These are phyloP conservation scores for Diachasma alloeum DNA, from an alignment of 1,140 invertebrate genomes.

Conservation along the genomic window DNA sequence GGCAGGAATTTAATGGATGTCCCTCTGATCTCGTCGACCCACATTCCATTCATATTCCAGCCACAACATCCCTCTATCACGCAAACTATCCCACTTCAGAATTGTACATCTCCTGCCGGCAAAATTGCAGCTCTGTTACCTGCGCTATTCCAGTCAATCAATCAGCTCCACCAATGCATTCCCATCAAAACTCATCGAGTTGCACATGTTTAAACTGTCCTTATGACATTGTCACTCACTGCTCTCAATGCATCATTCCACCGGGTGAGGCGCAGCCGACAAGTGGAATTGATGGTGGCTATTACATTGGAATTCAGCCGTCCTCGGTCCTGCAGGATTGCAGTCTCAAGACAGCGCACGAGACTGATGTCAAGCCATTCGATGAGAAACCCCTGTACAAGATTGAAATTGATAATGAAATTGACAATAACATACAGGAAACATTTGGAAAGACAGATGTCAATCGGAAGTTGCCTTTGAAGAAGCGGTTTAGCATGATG, in stretches of 20 bases:
- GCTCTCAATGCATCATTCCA: slow-evolving; percentile 50
- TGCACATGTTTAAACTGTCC: slow-evolving; percentile 48
- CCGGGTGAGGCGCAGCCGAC: slow-evolving; percentile 41
- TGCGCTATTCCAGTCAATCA: slow-evolving; percentile 47
- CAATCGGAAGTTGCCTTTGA: slow-evolving; percentile 53
- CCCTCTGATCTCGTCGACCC: slow-evolving; percentile 37
- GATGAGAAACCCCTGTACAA: slow-evolving; percentile 49
- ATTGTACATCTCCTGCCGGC: slow-evolving; percentile 49
- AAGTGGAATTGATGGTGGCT: slow-evolving; percentile 48
- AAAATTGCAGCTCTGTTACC: slow-evolving; percentile 48
- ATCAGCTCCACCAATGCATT: slow-evolving; percentile 33
- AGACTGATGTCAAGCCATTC: slow-evolving; percentile 46
- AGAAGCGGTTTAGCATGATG: slow-evolving; percentile 55
- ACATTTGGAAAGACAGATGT: slow-evolving; percentile 34
- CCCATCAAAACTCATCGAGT: slow-evolving; percentile 29
- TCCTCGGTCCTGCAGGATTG: slow-evolving; percentile 48
- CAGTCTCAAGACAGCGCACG: slow-evolving; percentile 31
- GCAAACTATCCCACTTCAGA: slow-evolving; percentile 44
- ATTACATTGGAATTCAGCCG: slow-evolving; percentile 50
- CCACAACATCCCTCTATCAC: slow-evolving; percentile 37
- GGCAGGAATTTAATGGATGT: slow-evolving; percentile 46
- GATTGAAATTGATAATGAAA: slow-evolving; percentile 34
- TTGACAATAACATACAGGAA: slow-evolving; percentile 35
- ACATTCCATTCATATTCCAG: slow-evolving; percentile 43
- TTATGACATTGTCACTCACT: slow-evolving; percentile 54